Conservation (phyloP, 2,797 vertebrate genomes). For the Hybognathus amarus region DNA sequence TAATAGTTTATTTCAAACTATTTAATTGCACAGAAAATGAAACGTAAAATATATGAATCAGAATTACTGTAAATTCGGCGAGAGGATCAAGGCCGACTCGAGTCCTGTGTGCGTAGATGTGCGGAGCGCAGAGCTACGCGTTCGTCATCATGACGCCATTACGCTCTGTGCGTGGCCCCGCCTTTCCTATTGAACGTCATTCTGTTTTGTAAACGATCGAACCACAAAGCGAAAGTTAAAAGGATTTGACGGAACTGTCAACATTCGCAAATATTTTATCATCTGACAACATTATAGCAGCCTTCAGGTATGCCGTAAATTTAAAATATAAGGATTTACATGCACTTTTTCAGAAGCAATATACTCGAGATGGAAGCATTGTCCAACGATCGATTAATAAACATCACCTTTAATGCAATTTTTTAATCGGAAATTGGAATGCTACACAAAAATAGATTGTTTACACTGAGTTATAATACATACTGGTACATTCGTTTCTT, state of each 20-base stretch:
- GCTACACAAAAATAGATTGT: background rate
- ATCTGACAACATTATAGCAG: background rate
- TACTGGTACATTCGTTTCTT: background rate
- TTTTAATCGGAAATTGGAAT: background rate
- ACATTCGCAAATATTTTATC: background rate
- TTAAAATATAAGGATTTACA: background rate
- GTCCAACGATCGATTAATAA: background rate
- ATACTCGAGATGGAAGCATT: background rate
- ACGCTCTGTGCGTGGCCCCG: slow-evolving; percentile 34
- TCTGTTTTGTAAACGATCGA: slow-evolving; percentile 44
- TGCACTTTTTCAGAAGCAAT: background rate
- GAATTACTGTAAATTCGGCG: slow-evolving; percentile 52
- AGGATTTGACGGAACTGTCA: background rate
- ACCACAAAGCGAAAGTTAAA: slow-evolving; percentile 23
- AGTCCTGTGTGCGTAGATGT: slow-evolving; percentile 41
- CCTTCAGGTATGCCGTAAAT: slow-evolving; percentile 2
- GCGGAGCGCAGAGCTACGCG: background rate
- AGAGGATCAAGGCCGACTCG: slow-evolving; percentile 49
- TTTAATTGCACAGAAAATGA: background rate
- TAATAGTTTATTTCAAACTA: background rate
- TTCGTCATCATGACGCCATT: slow-evolving; percentile 37
- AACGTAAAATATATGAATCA: slow-evolving; percentile 45
- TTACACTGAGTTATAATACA: background rate
- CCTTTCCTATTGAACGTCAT: background rate
- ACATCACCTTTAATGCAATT: background rate